A percentile compares a stretch with the other conserved stretches of the same genome.
Evolutionary conservation across 2,113 vertebrate genomes (phyloP).

Genomic region (Psammodynastes pulverulentus): DNA sequence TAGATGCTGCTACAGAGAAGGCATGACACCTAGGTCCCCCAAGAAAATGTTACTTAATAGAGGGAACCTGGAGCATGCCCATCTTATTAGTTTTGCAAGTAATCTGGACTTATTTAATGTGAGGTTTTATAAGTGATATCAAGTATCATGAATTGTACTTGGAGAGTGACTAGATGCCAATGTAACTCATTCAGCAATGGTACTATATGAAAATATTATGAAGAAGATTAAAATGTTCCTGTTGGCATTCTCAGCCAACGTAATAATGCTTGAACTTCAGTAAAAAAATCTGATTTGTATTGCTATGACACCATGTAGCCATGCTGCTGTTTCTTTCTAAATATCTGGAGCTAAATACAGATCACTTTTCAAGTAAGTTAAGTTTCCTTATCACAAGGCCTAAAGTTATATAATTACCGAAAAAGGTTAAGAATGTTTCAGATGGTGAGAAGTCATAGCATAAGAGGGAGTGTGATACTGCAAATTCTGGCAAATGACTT

Average conservation of each 20-base stretch:
- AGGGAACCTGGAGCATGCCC: background rate
- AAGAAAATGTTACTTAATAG: background rate
- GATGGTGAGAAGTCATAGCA: background rate
- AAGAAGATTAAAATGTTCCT: background rate
- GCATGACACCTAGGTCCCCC: background rate
- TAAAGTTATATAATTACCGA: background rate
- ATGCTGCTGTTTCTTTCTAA: background rate
- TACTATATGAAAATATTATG: background rate
- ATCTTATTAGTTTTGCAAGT: background rate
- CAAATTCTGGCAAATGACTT: background rate
- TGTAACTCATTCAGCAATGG: background rate
- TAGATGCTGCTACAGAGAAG: background rate
- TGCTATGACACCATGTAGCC: background rate
- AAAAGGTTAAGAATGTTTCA: background rate
- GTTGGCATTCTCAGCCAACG: background rate
- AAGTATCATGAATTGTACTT: background rate
- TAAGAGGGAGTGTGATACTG: background rate
- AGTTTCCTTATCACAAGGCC: background rate
- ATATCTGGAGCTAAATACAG: background rate
- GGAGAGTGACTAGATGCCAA: background rate
- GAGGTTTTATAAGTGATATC: background rate
- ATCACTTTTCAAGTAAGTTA: background rate
- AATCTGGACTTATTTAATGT: background rate
- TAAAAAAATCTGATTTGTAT: background rate
- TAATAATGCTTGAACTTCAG: background rate